These are phyloP conservation scores for Sorex araneus DNA, from an alignment of 2,113 vertebrate genomes.

Conservation along the genomic window DNA sequence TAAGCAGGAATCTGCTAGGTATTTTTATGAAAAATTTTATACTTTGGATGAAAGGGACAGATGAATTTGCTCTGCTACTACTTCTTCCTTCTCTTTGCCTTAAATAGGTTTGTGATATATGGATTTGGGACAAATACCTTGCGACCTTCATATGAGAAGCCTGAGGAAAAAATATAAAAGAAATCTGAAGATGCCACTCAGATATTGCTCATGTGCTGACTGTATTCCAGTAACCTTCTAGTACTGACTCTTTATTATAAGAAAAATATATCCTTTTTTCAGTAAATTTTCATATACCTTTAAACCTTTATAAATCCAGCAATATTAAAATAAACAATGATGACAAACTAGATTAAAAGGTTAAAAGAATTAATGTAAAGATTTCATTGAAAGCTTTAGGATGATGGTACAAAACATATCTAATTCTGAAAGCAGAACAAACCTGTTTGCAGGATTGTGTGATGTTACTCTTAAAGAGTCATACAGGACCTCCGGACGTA, in stretches of 20 bases:
- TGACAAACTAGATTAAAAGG: background rate
- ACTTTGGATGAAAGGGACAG: conserved; percentile 37
- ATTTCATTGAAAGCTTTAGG: background rate
- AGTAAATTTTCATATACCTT: background rate
- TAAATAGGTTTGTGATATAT: conserved; percentile 47
- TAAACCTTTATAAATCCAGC: background rate
- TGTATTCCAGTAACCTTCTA: background rate
- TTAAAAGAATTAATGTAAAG: background rate
- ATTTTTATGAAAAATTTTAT: conserved; percentile 62
- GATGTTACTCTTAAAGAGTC: background rate
- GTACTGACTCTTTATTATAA: background rate
- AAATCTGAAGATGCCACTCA: background rate
- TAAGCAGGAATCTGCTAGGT: background rate
- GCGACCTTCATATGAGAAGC: background rate
- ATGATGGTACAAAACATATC: background rate
- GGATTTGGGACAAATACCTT: conserved; percentile 31
- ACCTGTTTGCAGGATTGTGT: background rate
- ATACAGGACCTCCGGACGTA: background rate
- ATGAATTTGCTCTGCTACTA: background rate
- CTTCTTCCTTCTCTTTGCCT: background rate
- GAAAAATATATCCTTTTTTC: background rate
- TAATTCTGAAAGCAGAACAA: background rate
- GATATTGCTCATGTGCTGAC: background rate
- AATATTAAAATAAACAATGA: background rate
- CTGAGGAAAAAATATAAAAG: background rate